Percentiles rank a stretch among this genome's conserved stretches.
Evolutionary conservation across 2,888 invertebrate genomes (phyloP).

Genomic region (Frankliniella fusca): DNA sequence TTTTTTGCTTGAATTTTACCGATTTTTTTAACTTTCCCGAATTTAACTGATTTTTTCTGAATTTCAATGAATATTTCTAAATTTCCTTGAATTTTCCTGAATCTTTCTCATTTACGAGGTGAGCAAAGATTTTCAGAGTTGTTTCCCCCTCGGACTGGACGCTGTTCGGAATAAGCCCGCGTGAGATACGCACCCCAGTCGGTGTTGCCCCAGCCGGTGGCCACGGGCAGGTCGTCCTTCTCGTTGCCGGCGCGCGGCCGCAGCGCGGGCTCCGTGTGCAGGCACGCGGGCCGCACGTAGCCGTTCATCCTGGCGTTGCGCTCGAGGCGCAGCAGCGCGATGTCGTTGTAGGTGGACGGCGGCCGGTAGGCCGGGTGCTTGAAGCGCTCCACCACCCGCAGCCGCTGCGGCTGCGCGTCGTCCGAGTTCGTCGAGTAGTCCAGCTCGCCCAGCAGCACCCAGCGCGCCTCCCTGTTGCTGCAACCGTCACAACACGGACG

Average conservation of each 20-base stretch:
- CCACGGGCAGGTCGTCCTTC: constrained; percentile 32
- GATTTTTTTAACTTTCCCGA: no score
- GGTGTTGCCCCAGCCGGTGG: constrained; percentile 39
- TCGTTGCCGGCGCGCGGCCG: background rate
- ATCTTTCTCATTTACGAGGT: no score
- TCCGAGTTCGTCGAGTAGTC: background rate
- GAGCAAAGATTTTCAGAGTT: no score
- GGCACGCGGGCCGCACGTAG: constrained; percentile 15
- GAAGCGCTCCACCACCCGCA: background rate
- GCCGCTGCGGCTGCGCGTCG: background rate
- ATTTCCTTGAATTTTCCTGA: no score
- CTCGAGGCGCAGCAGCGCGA: constrained; percentile 3
- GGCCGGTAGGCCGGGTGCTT: constrained; percentile 1
- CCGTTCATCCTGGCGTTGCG: background rate
- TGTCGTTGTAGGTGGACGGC: constrained; percentile 10
- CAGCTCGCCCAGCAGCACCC: constrained; percentile 16
- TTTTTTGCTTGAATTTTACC: no score
- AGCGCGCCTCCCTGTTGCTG: background rate
- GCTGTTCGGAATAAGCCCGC: no score
- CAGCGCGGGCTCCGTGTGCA: background rate
- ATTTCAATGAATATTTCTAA: no score
- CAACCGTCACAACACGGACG: no score
- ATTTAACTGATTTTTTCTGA: no score
- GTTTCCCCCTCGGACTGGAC: no score
- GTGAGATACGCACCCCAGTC: constrained; percentile 36